Evolutionary conservation across 2,888 invertebrate genomes (phyloP), one percentile per base, ranked within the genome.

Genomic region (Bembecia ichneumoniformis): DNA sequence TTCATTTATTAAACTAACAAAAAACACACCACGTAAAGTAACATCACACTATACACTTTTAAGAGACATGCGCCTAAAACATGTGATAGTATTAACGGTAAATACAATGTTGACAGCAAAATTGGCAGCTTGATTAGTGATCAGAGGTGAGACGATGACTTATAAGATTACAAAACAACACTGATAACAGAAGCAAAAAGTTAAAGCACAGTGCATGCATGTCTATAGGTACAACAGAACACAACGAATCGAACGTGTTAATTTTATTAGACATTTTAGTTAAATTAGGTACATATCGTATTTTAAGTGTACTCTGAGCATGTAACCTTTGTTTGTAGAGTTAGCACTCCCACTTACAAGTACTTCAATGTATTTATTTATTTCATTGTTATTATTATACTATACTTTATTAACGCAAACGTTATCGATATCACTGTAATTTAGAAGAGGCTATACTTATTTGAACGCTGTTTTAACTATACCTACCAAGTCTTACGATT

Each of bases 91-190:
- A 74, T 66, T 72, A 67, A 74, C 63, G 60, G 59, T 10, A 66
- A 52, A 65, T 68, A 76, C 74, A 77, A 40, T 77, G 69, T 78
- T 77, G 66, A 75, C 80, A 81, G 81, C 69, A 63, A 74, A 71
- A 64, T 71, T 74, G 77, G 74, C 70, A 60, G 66, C 72, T 74
- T 80, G 72, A 77, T 64, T 65, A 66, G 59, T 59, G 58, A 56
- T 56, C 56, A 57, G 72, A 80, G 81, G 81, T 80, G 79, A 81
- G 79, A 71, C 52, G 56, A 58, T 59, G 51, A 56, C 55, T 51
- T 35, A 53, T 57, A 53, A 49, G 46, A 53, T 46, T 43, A 58
- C 52, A 57, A 49, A 10, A 35, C 52, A 43, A 48, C 48, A 52
- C 51, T 56, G 50, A 58, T 55, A 49, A 50, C 49, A 51, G 46